phyloP scores from a whole-genome alignment of 1,140 invertebrate genomes.

The Psilanteris sp. region DNA sequence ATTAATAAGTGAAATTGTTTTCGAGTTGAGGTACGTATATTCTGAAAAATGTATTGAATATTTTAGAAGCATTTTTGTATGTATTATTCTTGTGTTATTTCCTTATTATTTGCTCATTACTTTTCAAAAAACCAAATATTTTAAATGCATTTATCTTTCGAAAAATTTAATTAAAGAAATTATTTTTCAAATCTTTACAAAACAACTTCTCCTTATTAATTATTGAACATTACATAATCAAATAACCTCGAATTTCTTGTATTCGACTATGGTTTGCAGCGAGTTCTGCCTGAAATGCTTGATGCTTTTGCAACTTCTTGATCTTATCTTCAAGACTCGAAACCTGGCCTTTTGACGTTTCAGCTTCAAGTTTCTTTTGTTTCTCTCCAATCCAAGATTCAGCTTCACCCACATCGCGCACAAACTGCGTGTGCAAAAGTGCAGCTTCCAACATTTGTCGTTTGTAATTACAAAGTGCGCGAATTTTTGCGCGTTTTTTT shows the following conservation, averaged over 20 bases:
- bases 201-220: no score
- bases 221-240: no score
- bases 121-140: no score
- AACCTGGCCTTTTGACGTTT: slow-evolving; percentile 85
- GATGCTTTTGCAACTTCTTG: slow-evolving; percentile 98
- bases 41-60: no score
- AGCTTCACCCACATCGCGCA: slow-evolving; percentile 92
- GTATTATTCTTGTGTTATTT: no score
- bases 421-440: slow-evolving; percentile 92
- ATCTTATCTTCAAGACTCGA: slow-evolving; percentile 92
- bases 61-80: no score
- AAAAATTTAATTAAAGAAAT: no score
- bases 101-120: no score
- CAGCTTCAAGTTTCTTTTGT: slow-evolving; percentile 90
- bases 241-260: slow-evolving; percentile 86
- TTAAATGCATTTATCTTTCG: no score
- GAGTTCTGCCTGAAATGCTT: slow-evolving; percentile 97
- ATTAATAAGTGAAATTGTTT: no score
- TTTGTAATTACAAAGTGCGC: slow-evolving; percentile 83
- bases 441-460: slow-evolving; percentile 87
- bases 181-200: no score
- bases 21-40: no score
- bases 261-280: slow-evolving; percentile 93
- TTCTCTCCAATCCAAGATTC: slow-evolving; percentile 97
- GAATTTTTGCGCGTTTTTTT: slow-evolving; percentile 85